Evolutionary conservation across 2,888 invertebrate genomes (phyloP), one percentile per base, ranked within the genome.

Genomic region (Sphaeridia pumilis): DNA sequence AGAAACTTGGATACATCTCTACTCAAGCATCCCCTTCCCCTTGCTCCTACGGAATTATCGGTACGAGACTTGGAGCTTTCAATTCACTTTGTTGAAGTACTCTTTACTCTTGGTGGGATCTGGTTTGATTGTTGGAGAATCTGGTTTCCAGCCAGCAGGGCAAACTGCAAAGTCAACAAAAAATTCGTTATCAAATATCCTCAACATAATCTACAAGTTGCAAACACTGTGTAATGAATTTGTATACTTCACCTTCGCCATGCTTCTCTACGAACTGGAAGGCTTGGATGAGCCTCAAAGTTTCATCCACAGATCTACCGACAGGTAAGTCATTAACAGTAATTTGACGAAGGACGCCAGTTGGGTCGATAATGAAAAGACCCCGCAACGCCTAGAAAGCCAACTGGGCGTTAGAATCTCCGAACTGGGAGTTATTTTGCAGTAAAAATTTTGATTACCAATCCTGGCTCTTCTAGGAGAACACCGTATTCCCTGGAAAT

Each of bases 121-220:
- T 0, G 94, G 93, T 69, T 92, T 92, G 66, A 95, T 95, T 0
- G 93, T 92, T 60, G 81, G 83, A 0, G 83, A 77, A 1, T 87
- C 82, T 2, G 87, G 87, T 65, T 83, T 82, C 94, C 94, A 95
- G 68, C 92, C 88, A 3, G 94, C 94, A 3, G 94, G 94, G 67
- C 94, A 95, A 22, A 94, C 93, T 84, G n/a, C n/a, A n/a, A n/a
- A n/a, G n/a, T n/a, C n/a, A n/a, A n/a, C n/a, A n/a, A n/a, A n/a
- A n/a, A n/a, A n/a, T n/a, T n/a, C n/a, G n/a, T n/a, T n/a, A n/a
- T n/a, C n/a, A n/a, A n/a, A n/a, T n/a, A n/a, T n/a, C n/a, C n/a
- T n/a, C n/a, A n/a, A n/a, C n/a, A n/a, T n/a, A n/a, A n/a, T n/a
- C n/a, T n/a, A n/a, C n/a, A n/a, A n/a, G n/a, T n/a, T n/a, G n/a